Evolutionary conservation across 2,888 invertebrate genomes (phyloP).

Genomic region (Malacosoma neustria): DNA sequence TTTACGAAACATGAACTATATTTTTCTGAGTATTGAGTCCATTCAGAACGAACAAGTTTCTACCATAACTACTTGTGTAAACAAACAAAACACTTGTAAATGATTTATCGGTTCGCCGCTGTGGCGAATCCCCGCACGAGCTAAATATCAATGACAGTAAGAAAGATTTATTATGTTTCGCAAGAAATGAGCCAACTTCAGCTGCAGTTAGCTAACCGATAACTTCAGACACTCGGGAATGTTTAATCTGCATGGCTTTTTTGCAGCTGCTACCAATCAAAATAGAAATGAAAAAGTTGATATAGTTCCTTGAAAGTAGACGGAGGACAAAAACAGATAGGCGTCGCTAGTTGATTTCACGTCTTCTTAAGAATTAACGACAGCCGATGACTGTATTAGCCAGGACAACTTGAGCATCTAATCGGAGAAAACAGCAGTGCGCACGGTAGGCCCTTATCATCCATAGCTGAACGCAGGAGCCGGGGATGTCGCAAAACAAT

Average conservation of each 20-base stretch:
- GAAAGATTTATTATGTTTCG: conserved; percentile 65
- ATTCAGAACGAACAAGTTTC: neutral
- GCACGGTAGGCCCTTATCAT: no score
- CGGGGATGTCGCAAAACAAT: no score
- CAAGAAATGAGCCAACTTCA: conserved; percentile 51
- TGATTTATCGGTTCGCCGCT: conserved; percentile 51
- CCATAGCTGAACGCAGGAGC: no score
- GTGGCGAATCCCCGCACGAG: conserved; percentile 43
- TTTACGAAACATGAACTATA: neutral
- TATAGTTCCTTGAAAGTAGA: no score
- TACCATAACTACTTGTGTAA: conserved; percentile 22
- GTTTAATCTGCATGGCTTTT: conserved; percentile 11
- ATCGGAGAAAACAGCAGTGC: no score
- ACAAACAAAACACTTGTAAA: conserved; percentile 49
- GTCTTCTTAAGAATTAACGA: no score
- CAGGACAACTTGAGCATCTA: no score
- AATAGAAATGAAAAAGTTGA: no score
- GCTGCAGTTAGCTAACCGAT: conserved; percentile 57
- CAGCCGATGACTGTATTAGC: no score
- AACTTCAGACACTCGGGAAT: conserved; percentile 30
- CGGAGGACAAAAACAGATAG: no score
- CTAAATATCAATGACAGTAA: conserved; percentile 68
- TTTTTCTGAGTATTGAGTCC: neutral
- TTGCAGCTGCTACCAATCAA: conserved; percentile 1
- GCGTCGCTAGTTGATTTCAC: no score